These are phyloP conservation scores for Protophormia terraenovae DNA, from an alignment of 2,888 invertebrate genomes.

Conservation along the genomic window DNA sequence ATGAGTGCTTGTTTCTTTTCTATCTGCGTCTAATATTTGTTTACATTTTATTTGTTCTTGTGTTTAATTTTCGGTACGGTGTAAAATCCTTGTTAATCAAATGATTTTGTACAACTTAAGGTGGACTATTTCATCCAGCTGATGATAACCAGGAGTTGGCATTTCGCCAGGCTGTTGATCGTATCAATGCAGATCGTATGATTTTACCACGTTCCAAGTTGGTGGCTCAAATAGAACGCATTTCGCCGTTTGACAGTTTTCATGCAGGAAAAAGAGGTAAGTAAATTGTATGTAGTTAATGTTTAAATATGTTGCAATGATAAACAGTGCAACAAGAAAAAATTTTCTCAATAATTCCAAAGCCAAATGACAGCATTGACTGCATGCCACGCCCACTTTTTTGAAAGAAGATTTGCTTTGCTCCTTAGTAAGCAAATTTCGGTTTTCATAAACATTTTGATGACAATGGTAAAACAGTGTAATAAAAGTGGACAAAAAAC, in stretches of 20 bases:
- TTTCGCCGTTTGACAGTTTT: slow-evolving; percentile 95
- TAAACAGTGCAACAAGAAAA: no score
- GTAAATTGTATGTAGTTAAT: slow-evolving; percentile 64
- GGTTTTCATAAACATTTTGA: no score
- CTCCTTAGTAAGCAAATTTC: no score
- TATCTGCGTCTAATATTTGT: neutral
- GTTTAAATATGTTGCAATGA: no score
- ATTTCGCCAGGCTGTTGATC: slow-evolving; percentile 95
- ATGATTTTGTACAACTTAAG: slow-evolving; percentile 80
- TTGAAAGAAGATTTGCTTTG: no score
- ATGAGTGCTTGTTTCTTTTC: neutral
- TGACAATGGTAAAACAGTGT: no score
- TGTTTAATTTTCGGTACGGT: slow-evolving; percentile 35
- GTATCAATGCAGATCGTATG: slow-evolving; percentile 91
- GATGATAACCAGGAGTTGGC: slow-evolving; percentile 95
- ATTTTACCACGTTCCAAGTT: slow-evolving; percentile 93
- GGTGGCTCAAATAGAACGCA: slow-evolving; percentile 93
- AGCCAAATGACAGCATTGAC: no score
- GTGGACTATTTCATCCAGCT: slow-evolving; percentile 93
- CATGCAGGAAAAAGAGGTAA: slow-evolving; percentile 96
- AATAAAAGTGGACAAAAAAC: no score
- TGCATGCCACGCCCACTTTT: no score
- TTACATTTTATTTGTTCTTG: slow-evolving; percentile 18
- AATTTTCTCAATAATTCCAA: no score
- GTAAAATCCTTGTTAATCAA: neutral